Evolutionary conservation across 2,888 invertebrate genomes (phyloP).

Genomic region (Cheilosia pagana): DNA sequence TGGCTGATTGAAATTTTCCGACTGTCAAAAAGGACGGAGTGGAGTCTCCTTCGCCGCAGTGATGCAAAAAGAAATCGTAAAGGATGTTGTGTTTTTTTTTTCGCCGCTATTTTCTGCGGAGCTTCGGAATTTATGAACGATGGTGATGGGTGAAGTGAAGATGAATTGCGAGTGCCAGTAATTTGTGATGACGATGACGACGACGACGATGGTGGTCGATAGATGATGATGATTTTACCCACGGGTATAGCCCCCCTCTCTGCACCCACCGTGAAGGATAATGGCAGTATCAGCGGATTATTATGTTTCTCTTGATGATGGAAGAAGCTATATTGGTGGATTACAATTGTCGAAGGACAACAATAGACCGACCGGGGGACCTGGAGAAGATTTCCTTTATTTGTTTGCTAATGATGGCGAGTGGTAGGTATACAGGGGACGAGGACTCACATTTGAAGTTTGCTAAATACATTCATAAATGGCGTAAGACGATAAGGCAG

Average conservation of each 20-base stretch:
- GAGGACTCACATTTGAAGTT: constrained; percentile 4
- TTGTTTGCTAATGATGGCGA: constrained; percentile 58
- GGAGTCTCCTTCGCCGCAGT: constrained; percentile 6
- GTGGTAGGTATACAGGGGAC: background rate
- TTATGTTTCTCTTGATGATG: constrained; percentile 47
- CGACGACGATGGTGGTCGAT: constrained; percentile 44
- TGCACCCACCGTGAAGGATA: constrained; percentile 13
- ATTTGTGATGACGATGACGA: constrained; percentile 43
- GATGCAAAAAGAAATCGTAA: constrained; percentile 44
- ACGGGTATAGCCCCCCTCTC: constrained; percentile 21
- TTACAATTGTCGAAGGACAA: constrained; percentile 69
- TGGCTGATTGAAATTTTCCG: constrained; percentile 70
- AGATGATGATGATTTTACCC: constrained; percentile 62
- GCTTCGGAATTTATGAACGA: constrained; percentile 56
- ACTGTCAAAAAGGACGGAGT: constrained; percentile 50
- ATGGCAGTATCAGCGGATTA: constrained; percentile 68
- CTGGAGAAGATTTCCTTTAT: constrained; percentile 59
- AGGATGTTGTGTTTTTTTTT: constrained; percentile 31
- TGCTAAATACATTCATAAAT: constrained; percentile 53
- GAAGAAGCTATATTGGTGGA: constrained; percentile 63
- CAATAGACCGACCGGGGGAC: constrained; percentile 42
- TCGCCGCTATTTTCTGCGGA: background rate
- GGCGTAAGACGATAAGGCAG: constrained; percentile 25
- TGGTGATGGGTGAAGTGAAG: constrained; percentile 51
- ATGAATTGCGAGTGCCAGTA: constrained; percentile 61